These are phyloP conservation scores for Terrapene triunguis DNA, from an alignment of 2,113 vertebrate genomes.

Conservation along the genomic window DNA sequence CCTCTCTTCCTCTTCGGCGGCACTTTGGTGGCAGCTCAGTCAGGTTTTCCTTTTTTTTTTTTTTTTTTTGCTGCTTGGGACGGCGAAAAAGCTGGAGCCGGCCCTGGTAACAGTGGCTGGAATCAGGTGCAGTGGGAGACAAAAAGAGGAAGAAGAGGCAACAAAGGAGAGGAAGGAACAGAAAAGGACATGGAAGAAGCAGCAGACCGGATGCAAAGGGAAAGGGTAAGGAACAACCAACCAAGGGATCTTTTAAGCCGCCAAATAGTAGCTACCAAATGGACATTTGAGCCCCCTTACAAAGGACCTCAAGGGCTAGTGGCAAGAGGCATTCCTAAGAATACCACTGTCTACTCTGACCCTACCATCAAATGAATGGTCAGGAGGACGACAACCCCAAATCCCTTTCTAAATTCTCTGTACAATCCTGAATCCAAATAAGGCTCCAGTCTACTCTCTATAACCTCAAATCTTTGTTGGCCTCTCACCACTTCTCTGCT, in stretches of 20 bases:
- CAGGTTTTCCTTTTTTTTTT: too few relatives aligned
- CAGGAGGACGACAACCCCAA: neutral
- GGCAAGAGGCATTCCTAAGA: neutral
- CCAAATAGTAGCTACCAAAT: neutral
- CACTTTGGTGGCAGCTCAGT: too few relatives aligned
- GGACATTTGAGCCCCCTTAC: neutral
- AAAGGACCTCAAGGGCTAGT: neutral
- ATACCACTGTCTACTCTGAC: neutral
- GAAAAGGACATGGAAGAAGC: neutral
- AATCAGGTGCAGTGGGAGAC: neutral
- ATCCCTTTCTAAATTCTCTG: neutral
- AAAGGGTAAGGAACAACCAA: neutral
- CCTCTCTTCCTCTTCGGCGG: too few relatives aligned
- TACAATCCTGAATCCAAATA: neutral
- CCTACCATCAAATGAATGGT: neutral
- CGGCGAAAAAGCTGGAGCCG: too few relatives aligned
- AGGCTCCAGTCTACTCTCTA: neutral
- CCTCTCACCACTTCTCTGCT: neutral
- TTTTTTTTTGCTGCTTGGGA: too few relatives aligned
- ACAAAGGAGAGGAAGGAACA: neutral
- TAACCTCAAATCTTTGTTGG: rapidly evolving
- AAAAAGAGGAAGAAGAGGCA: neutral
- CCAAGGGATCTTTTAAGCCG: neutral
- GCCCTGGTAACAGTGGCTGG: neutral
- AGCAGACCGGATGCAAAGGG: neutral